Percentiles rank a stretch among this genome's conserved stretches.
Evolutionary conservation across 1,140 invertebrate species (phyloP).

Genomic region (Yoshiicerus persimilis): DNA sequence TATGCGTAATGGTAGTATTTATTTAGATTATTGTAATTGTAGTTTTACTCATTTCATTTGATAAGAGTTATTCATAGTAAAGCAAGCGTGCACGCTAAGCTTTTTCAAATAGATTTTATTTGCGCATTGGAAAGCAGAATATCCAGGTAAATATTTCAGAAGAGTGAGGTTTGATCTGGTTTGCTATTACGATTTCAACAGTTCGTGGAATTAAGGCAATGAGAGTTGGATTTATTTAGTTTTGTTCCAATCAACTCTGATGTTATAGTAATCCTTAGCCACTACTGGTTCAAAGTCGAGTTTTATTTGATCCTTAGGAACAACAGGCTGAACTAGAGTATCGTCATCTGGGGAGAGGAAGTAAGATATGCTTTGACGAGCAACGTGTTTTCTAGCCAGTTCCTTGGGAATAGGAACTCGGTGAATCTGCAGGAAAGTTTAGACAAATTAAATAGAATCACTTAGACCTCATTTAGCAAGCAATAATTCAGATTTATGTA

Average conservation of each 20-base stretch:
- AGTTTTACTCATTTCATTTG: too few relatives aligned
- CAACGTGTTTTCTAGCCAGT: conserved; percentile 21
- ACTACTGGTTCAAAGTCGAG: conserved; percentile 18
- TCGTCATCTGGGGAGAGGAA: conserved; percentile 54
- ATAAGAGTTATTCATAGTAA: too few relatives aligned
- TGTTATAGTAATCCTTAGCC: conserved; percentile 28
- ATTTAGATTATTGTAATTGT: too few relatives aligned
- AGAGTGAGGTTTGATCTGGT: too few relatives aligned
- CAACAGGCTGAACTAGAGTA: conserved; percentile 51
- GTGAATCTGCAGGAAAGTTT: conserved; percentile 50
- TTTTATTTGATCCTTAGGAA: conserved; percentile 40
- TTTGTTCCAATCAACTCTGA: conserved; percentile 28
- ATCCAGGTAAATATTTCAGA: too few relatives aligned
- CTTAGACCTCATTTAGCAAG: conserved; percentile 9
- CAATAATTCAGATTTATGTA: conserved; percentile 17
- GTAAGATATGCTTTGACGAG: conserved; percentile 52
- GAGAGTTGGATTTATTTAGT: not conserved
- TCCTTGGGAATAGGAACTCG: conserved; percentile 51
- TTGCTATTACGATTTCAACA: too few relatives aligned
- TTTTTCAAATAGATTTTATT: too few relatives aligned
- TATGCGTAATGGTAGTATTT: too few relatives aligned
- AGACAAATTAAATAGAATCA: not conserved
- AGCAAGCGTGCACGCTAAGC: too few relatives aligned
- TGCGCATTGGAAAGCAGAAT: too few relatives aligned
- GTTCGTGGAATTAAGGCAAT: too few relatives aligned